Evolutionary conservation across 2,888 invertebrate species (phyloP), one percentile per base, ranked within the genome.

Genomic region (Drosophila aldrichi): DNA sequence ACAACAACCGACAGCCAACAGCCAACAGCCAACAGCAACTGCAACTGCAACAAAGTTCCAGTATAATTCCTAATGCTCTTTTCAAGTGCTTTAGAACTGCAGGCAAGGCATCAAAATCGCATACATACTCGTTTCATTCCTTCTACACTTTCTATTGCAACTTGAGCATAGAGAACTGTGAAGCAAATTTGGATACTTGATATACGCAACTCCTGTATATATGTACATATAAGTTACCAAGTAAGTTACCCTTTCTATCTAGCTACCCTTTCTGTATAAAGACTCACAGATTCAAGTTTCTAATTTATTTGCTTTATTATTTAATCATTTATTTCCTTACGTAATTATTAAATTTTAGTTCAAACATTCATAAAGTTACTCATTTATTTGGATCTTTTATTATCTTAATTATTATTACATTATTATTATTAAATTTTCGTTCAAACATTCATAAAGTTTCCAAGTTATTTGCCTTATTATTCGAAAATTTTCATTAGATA

Each of bases 21-120:
- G n/a, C n/a, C n/a, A n/a, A n/a, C n/a, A n/a, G n/a, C 34, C 7
- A 48, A 12, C 22, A 40, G 46, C 48, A 41, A 38, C 22, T 29
- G 52, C 48, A 46, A 43, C 38, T 48, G 43, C 38, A 38, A 25
- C 41, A 55, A 61, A 59, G 56, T 38, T 70, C 40, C 44, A 34
- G 59, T 41, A 16, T 65, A 70, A 70, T 70, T 70, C 49, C 66
- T 54, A 58, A 63, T 79, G 63, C 63, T 61, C 66, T 60, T 60
- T 60, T 57, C 56, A 63, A 79, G 52, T 70, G 77, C 36, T 65
- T 51, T n/a, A 41, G 32, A 41, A 40, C 51, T 36, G 32, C 44
- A 38, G 32, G 20, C 20, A 20, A 20, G 14, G 36, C 29, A 44
- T 22, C 4, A 36, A 66, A 20, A 36, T 6, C 34, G 14, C n/a